phyloP scores from a whole-genome alignment of 2,113 vertebrate species.

The Ardeotis arabs region DNA sequence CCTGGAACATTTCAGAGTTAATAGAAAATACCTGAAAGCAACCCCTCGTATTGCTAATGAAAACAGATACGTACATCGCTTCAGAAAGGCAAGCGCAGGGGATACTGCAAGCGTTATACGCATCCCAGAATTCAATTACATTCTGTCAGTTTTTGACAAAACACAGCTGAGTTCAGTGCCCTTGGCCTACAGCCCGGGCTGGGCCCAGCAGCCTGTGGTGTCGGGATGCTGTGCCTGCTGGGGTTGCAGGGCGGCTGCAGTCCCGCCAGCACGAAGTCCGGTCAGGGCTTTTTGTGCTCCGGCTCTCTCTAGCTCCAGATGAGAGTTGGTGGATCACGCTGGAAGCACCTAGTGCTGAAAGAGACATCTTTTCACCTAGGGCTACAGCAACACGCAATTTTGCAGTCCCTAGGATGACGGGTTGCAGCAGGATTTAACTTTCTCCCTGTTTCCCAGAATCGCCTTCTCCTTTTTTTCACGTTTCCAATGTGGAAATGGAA shows the following conservation, averaged over 20 bases:
- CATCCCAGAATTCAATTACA: neutral
- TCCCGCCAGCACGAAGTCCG: neutral
- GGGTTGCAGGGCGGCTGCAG: neutral
- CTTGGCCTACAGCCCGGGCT: neutral
- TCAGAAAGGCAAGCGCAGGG: neutral
- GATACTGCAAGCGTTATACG: neutral
- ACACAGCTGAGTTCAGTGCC: neutral
- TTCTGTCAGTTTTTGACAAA: constrained; percentile 26
- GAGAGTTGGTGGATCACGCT: neutral
- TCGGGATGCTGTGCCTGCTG: neutral
- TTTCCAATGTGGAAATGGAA: neutral
- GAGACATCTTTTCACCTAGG: neutral
- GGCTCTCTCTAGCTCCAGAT: neutral
- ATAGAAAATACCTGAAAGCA: neutral
- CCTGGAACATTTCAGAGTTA: neutral
- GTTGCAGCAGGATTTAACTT: neutral
- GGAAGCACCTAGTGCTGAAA: neutral
- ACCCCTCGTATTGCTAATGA: neutral
- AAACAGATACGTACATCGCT: neutral
- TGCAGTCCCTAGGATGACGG: neutral
- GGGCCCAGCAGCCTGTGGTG: neutral
- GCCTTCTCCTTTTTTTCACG: neutral
- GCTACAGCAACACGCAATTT: neutral
- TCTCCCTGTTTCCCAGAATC: neutral
- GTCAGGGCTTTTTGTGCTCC: neutral